A percentile compares a stretch with the other conserved stretches of the same genome.
Conservation (phyloP, 2,113 vertebrate species). For the Eira barbara region DNA sequence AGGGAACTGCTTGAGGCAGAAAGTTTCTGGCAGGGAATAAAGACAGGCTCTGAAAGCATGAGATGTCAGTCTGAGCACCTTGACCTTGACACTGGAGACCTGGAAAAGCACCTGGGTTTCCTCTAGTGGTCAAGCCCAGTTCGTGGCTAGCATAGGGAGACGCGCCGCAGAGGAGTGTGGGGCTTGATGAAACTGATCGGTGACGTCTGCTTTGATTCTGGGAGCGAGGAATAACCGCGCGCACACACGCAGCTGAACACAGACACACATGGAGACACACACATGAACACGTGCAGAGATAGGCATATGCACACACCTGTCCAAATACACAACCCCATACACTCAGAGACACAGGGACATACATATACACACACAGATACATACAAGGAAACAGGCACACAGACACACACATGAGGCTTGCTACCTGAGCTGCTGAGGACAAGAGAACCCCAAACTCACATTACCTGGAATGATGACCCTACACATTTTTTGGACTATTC, state of each 20-base stretch:
- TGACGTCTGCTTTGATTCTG: background rate
- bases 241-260: background rate
- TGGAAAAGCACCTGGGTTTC: background rate
- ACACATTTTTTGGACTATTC: too few relatives aligned
- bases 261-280: background rate
- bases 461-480: background rate
- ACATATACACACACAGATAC: too few relatives aligned
- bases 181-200: background rate
- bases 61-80: background rate
- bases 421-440: background rate
- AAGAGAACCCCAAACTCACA: accelerated
- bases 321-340: background rate
- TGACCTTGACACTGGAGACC: background rate
- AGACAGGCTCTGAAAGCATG: background rate
- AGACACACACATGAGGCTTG: background rate
- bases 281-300: background rate
- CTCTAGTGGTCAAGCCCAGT: background rate
- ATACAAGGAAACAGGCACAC: background rate
- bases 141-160: background rate
- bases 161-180: background rate
- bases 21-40: background rate
- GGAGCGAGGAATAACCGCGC: accelerated
- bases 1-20: background rate
- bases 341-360: background rate
- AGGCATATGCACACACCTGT: accelerated